A percentile compares a stretch with the other conserved stretches of the same genome.
phyloP scores from a whole-genome alignment of 2,113 vertebrate genomes.

The Naja naja region DNA sequence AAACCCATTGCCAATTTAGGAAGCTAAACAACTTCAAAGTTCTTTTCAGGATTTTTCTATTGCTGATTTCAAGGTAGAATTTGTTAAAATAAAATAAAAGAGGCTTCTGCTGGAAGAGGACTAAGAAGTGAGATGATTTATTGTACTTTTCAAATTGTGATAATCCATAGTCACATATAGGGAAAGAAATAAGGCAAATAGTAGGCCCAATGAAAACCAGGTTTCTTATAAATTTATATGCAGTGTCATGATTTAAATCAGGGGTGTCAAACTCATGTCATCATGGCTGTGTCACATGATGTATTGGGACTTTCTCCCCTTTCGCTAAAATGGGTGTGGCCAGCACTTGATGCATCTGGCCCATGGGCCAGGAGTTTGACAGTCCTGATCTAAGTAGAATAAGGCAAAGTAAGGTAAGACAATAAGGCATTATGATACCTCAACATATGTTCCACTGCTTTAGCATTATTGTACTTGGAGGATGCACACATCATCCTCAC shows the following conservation, averaged over 20 bases:
- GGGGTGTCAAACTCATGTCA: too few relatives aligned
- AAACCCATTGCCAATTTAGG: neutral
- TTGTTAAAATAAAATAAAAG: neutral
- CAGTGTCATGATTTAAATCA: neutral
- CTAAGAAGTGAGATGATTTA: neutral
- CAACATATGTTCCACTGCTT: neutral
- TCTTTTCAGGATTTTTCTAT: neutral
- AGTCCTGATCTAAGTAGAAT: neutral
- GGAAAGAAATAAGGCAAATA: neutral
- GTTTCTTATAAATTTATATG: neutral
- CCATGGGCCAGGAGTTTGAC: too few relatives aligned
- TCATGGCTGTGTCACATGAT: too few relatives aligned
- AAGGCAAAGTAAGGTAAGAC: neutral
- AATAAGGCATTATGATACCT: neutral
- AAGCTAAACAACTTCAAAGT: too few relatives aligned
- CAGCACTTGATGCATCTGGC: too few relatives aligned
- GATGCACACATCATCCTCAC: neutral
- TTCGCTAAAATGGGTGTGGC: too few relatives aligned
- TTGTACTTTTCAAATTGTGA: neutral
- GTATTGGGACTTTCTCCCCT: too few relatives aligned
- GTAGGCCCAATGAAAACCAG: neutral
- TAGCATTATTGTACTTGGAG: neutral
- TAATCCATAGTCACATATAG: neutral
- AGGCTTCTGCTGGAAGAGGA: neutral
- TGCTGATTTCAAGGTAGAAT: neutral